phyloP scores from a whole-genome alignment of 2,797 vertebrate genomes.

The Phoxinus dragarum region DNA sequence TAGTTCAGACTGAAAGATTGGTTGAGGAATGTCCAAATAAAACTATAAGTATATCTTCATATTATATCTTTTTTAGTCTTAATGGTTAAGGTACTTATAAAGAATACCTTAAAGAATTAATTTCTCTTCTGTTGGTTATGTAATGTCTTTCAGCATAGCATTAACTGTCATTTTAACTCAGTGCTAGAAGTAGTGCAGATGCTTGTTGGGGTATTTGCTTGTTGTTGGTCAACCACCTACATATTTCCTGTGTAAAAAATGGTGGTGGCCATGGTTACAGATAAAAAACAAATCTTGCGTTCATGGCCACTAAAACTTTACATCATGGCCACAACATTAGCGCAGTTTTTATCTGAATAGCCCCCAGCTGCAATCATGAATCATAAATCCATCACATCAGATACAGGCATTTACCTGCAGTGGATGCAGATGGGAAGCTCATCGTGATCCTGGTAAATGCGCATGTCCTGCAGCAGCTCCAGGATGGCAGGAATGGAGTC shows the following conservation, averaged over 20 bases:
- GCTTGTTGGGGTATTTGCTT: constrained; percentile 39
- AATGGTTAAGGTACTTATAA: neutral
- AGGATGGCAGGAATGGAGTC: constrained; percentile 89
- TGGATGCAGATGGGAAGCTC: constrained; percentile 90
- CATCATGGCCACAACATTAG: neutral
- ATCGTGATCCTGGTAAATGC: constrained; percentile 82
- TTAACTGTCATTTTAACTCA: neutral
- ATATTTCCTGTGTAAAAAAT: constrained; percentile 69
- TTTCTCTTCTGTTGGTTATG: neutral
- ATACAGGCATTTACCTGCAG: constrained; percentile 86
- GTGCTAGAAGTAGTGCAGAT: constrained; percentile 24
- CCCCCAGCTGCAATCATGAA: neutral
- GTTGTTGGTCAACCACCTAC: constrained; percentile 63
- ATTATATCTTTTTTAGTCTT: neutral
- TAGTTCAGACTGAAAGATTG: neutral
- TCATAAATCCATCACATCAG: neutral
- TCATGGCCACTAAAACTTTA: neutral
- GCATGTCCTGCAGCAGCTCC: constrained; percentile 88
- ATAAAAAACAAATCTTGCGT: neutral
- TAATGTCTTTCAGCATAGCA: neutral
- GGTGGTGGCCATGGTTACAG: constrained; percentile 32
- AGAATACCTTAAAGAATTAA: neutral
- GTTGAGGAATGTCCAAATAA: neutral
- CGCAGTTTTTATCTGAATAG: neutral
- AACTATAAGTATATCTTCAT: too few species aligned